These are phyloP conservation scores for Brachionus asplanchnoidis DNA, from an alignment of 1,140 invertebrate genomes.

Conservation along the genomic window DNA sequence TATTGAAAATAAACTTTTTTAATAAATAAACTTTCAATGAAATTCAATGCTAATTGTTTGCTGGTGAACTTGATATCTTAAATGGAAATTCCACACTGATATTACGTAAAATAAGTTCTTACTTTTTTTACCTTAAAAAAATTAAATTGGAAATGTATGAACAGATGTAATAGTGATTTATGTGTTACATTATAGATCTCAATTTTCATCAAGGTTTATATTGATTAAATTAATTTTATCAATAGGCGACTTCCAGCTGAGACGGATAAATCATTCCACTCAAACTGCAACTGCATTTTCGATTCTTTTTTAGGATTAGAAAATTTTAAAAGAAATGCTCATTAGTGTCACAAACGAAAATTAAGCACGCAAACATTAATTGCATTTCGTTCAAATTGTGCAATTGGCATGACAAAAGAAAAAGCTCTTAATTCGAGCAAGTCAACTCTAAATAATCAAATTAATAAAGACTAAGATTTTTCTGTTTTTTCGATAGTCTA, in stretches of 20 bases:
- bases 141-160: not conserved
- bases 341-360: conserved; percentile 20
- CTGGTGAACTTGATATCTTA: not conserved
- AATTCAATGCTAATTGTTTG: not conserved
- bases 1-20: not conserved
- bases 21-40: not conserved
- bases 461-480: not conserved
- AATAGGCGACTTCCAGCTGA: not conserved
- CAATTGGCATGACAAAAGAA: not conserved
- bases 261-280: not conserved
- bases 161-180: not conserved
- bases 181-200: not conserved
- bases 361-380: conserved; percentile 11
- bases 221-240: not conserved
- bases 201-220: not conserved
- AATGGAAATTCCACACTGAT: not conserved
- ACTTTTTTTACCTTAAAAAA: not conserved
- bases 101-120: not conserved
- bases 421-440: conserved; percentile 17
- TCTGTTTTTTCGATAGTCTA: not conserved
- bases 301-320: not conserved
- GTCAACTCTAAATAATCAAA: conserved; percentile 15
- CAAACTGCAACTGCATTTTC: not conserved
- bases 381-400: conserved; percentile 11
- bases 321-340: not conserved